A percentile compares a stretch with the other conserved stretches of the same genome.
Conservation (phyloP, 64 coral and sea anemone species). For the Montipora efflorescens region DNA sequence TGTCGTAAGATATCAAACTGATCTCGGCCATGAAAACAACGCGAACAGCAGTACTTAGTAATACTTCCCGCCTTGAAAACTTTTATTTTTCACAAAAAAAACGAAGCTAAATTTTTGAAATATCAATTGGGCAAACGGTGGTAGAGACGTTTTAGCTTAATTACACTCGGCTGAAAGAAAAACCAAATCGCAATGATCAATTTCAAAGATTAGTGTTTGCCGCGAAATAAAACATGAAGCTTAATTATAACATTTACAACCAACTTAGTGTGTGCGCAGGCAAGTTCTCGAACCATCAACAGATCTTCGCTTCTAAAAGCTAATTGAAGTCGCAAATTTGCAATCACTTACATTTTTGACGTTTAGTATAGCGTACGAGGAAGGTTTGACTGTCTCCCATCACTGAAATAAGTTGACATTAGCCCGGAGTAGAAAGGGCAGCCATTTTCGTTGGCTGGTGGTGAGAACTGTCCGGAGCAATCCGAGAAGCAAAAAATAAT, state of each 20-base stretch:
- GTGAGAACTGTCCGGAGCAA: background rate
- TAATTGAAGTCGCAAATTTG: background rate
- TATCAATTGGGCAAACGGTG: background rate
- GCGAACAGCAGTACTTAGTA: background rate
- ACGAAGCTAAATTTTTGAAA: background rate
- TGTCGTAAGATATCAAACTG: background rate
- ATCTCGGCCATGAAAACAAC: constrained; percentile 7
- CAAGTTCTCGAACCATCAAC: background rate
- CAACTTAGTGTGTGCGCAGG: background rate
- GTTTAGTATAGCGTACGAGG: constrained; percentile 71
- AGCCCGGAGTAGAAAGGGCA: background rate
- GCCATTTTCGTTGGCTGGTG: background rate
- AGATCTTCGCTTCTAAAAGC: background rate
- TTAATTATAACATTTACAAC: background rate
- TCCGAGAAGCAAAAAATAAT: too few relatives aligned
- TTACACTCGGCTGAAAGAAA: background rate
- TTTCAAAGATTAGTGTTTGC: constrained; percentile 22
- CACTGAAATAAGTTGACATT: background rate
- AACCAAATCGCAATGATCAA: background rate
- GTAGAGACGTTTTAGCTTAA: background rate
- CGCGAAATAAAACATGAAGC: constrained; percentile 8
- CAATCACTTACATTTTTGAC: constrained; percentile 74
- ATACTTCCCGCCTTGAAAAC: background rate
- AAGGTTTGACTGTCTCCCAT: constrained; percentile 64
- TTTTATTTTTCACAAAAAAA: background rate